Evolutionary conservation across 2,113 vertebrate genomes (phyloP).

Genomic region (Azemiops feae): DNA sequence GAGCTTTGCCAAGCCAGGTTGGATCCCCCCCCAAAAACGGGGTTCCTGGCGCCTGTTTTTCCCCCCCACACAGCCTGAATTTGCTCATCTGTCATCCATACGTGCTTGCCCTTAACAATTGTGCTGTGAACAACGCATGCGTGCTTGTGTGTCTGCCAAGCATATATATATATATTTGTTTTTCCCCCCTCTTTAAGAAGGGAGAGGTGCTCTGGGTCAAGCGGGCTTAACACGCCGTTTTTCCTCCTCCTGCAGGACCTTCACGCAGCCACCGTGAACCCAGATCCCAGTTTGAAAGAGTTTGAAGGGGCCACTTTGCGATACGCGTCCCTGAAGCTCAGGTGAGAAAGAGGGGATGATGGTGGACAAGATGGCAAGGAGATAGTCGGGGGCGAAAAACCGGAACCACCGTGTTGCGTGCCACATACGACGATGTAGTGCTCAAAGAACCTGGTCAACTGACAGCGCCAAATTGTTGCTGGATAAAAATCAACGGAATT

Average conservation of each 20-base stretch:
- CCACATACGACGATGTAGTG: no score
- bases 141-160: constrained; percentile 64
- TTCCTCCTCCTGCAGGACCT: constrained; percentile 75
- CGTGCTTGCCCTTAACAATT: constrained; percentile 60
- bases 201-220: background rate
- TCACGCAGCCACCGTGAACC: constrained; percentile 89
- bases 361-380: background rate
- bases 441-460: no score
- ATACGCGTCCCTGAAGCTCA: constrained; percentile 93
- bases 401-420: no score
- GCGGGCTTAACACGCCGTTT: constrained; percentile 42
- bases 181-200: constrained; percentile 27
- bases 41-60: constrained; percentile 52
- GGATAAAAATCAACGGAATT: no score
- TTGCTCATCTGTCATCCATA: constrained; percentile 53
- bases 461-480: no score
- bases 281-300: constrained; percentile 92
- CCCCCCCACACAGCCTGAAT: constrained; percentile 48
- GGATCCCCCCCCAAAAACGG: constrained; percentile 25
- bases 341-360: constrained; percentile 64
- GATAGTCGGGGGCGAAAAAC: no score
- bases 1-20: constrained; percentile 46
- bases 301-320: constrained; percentile 93
- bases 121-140: constrained; percentile 44
- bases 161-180: background rate